phyloP scores from a whole-genome alignment of 2,113 vertebrate species.

The Dinomys branickii region DNA sequence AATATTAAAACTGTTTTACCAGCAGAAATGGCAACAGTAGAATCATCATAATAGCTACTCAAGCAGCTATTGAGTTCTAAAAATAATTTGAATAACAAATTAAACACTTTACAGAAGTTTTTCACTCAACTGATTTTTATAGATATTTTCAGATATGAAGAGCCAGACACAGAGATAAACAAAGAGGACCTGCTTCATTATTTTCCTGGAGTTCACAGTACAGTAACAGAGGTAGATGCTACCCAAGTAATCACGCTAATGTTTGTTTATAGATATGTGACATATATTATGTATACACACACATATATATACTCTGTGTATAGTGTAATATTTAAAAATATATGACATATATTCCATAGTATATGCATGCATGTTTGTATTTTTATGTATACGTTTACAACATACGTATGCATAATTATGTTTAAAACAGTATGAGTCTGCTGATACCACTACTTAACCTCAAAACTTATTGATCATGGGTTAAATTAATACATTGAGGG shows the following conservation, averaged over 20 bases:
- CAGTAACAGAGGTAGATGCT: neutral
- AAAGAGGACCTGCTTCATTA: neutral
- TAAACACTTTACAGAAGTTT: neutral
- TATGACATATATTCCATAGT: neutral
- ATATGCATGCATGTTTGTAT: neutral
- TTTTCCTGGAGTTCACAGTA: neutral
- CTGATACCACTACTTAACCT: neutral
- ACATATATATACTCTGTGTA: neutral
- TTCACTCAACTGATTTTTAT: constrained; percentile 27
- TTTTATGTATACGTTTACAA: neutral
- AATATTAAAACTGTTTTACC: constrained; percentile 15
- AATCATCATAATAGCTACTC: neutral
- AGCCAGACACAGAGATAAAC: neutral
- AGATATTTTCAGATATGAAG: neutral
- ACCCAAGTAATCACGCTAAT: neutral
- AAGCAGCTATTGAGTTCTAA: constrained; percentile 33
- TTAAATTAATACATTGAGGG: constrained; percentile 13
- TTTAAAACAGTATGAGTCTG: neutral
- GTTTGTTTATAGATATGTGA: neutral
- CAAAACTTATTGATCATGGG: neutral
- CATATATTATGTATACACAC: neutral
- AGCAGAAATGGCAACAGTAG: neutral
- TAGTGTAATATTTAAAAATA: neutral
- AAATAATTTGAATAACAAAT: constrained; percentile 32
- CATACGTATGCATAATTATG: neutral